A percentile compares a stretch with the other conserved stretches of the same genome.
These are phyloP conservation scores for Phaonia tiefii DNA, from an alignment of 2,888 invertebrate genomes.

Conservation along the genomic window DNA sequence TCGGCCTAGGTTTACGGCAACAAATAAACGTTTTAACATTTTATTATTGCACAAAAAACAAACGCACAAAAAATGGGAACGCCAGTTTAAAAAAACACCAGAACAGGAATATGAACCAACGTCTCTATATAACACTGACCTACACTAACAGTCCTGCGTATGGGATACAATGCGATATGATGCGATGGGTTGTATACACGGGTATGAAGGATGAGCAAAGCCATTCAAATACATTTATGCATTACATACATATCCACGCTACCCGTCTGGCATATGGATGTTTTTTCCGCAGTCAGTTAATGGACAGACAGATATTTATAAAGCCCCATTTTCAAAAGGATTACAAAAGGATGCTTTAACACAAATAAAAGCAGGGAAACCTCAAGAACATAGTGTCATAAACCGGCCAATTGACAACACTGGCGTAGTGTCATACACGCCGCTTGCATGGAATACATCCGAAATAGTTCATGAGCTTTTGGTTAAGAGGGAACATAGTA, in stretches of 20 bases:
- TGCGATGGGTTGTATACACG: too few relatives aligned
- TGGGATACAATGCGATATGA: too few relatives aligned
- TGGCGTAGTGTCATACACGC: too few relatives aligned
- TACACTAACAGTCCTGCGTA: constrained; percentile 34
- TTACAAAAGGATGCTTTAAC: constrained; percentile 12
- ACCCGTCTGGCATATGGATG: not conserved
- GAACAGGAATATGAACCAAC: not conserved
- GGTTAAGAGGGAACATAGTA: too few relatives aligned
- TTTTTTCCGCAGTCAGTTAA: not conserved
- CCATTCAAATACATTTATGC: not conserved
- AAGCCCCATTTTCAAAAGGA: not conserved
- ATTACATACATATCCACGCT: constrained; percentile 1
- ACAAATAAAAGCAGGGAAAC: not conserved
- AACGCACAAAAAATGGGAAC: constrained; percentile 4
- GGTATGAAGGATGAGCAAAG: too few relatives aligned
- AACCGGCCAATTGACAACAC: constrained; percentile 42
- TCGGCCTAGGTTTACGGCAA: not conserved
- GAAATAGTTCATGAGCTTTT: too few relatives aligned
- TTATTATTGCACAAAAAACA: constrained; percentile 1
- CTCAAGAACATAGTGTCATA: constrained; percentile 33
- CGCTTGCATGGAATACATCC: too few relatives aligned
- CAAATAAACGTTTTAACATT: constrained; percentile 34
- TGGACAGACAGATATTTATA: not conserved
- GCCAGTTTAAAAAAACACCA: constrained; percentile 32
- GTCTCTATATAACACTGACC: constrained; percentile 59